A percentile compares a stretch with the other conserved stretches of the same genome.
phyloP scores from a whole-genome alignment of 2,888 invertebrate genomes.

The Coelopa pilipes region DNA sequence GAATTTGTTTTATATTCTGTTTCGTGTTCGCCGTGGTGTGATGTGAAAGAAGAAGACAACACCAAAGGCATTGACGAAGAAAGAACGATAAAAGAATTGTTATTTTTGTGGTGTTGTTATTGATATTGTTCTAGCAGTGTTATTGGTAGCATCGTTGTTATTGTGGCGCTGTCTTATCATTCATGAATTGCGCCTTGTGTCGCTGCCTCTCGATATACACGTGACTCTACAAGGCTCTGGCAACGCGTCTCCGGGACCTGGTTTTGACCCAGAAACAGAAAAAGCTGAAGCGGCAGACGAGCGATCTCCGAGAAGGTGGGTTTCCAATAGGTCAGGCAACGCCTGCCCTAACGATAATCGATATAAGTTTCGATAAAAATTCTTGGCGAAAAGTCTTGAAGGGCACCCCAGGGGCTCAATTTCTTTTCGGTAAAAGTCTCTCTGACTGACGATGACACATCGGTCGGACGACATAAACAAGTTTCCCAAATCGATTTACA shows the following conservation, averaged over 20 bases:
- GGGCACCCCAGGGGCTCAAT: no score
- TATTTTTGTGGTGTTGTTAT: neutral
- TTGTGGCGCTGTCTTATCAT: conserved; percentile 42
- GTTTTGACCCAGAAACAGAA: conserved; percentile 36
- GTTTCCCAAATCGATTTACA: no score
- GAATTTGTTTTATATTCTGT: no score
- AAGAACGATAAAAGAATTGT: no score
- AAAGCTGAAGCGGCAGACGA: neutral
- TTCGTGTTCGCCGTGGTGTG: no score
- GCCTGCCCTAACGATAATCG: no score
- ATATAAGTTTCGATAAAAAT: no score
- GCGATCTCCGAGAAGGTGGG: neutral
- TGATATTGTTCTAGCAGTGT: neutral
- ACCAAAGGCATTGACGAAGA: no score
- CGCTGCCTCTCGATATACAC: conserved; percentile 41
- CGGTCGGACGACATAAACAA: no score
- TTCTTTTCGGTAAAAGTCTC: no score
- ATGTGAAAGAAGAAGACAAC: neutral
- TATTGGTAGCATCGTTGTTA: conserved; percentile 8
- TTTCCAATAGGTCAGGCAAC: neutral
- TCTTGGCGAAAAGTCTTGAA: no score
- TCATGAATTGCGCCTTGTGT: conserved; percentile 49
- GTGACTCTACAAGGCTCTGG: conserved; percentile 38
- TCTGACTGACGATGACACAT: no score
- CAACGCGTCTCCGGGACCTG: conserved; percentile 36